Base-by-base conservation (phyloP, 2,797 vertebrate species). In the Ctenosaura bakeri region DNA sequence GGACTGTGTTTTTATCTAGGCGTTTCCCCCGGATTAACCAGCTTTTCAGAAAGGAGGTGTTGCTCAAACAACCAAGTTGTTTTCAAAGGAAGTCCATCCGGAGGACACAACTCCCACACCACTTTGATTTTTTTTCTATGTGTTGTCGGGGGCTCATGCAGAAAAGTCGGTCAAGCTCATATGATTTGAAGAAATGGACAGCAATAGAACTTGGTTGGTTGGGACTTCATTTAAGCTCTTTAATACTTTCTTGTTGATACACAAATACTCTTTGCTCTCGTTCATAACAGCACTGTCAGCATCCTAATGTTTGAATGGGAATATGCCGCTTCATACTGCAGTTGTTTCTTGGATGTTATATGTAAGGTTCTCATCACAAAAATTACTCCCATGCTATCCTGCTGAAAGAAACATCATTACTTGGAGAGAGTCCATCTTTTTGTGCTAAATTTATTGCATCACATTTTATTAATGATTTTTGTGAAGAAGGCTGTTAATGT, bases 391-490 rank as follows among this genome's bases (percentile, higher is more conserved):
- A 22, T 73, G 74, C 18, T 91, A 69, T 89, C 94, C 91, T 92
- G 46, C 64, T 93, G 91, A 91, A 88, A 88, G 83, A 90, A 93
- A 14, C 29, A n/a, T 38, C 29, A 32, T 8, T 56, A 3, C 14
- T 81, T 3, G 42, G 4, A 14, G 66, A n/a, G 69, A 78, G 90
- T 89, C 66, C 29, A 82, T 79, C 76, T 78, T 85, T 54, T 89
- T 93, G 38, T 35, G 32, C 32, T 73, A 42, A 38, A 66, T 87
- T 82, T 83, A 83, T 87, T 76, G 18, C 93, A 94, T 94, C 89
- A 92, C 89, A 94, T 96, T 94, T 91, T 90, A 83, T 90, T 94
- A 95, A 76, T 94, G 87, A 74, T 94, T 56, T 89, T 90, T 94
- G 83, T 90, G 85, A 90, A 90, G 91, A 69, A 12, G 62, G 88